Percentiles rank a stretch among this genome's conserved stretches.
Evolutionary conservation across 1,140 invertebrate genomes (phyloP).

Genomic region (Colletes gigas): DNA sequence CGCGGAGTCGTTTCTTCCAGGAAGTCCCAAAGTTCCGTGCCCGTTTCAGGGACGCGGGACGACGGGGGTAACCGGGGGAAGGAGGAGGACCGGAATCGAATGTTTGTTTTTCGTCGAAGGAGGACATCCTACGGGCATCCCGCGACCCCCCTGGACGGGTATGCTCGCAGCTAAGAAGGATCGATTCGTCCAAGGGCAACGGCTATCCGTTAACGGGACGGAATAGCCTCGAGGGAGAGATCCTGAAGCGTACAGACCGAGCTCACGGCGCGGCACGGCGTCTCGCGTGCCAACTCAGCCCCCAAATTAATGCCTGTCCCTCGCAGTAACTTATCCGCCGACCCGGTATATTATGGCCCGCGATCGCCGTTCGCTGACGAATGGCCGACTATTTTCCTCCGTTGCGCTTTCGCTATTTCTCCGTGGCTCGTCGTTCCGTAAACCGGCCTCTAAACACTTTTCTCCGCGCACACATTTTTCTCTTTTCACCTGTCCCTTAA

Average conservation of each 20-base stretch:
- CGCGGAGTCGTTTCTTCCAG: constrained; percentile 7
- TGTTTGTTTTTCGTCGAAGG: constrained; percentile 57
- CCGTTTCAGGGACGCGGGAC: neutral
- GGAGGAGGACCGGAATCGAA: constrained; percentile 43
- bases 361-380: constrained; percentile 72
- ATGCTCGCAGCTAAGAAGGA: constrained; percentile 66
- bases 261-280: constrained; percentile 51
- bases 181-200: constrained; percentile 73
- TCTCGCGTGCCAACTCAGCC: constrained; percentile 69
- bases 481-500: too few relatives aligned
- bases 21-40: neutral
- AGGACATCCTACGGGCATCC: neutral
- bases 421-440: neutral
- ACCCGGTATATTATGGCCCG: constrained; percentile 72
- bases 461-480: too few relatives aligned
- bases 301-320: constrained; percentile 78
- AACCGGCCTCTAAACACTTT: too few relatives aligned
- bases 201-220: constrained; percentile 76
- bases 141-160: constrained; percentile 4
- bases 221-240: constrained; percentile 77
- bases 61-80: too few relatives aligned
- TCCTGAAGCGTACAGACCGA: constrained; percentile 56
- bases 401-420: constrained; percentile 60
- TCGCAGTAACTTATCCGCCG: constrained; percentile 75
- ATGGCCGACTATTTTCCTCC: constrained; percentile 70